Base-by-base conservation (phyloP, 1,140 invertebrate genomes). In the Bombus confusus region DNA sequence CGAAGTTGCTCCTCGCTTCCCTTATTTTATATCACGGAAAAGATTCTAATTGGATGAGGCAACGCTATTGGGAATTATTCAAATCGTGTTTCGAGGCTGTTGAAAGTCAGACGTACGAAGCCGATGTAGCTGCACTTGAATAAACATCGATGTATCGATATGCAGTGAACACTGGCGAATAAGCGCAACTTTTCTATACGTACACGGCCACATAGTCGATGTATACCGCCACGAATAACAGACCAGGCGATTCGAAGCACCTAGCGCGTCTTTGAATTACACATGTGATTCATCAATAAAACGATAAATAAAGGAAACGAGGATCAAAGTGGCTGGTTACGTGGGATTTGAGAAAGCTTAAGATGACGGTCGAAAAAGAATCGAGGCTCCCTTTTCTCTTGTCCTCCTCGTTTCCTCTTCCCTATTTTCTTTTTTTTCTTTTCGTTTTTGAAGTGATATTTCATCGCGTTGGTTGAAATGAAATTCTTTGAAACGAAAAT, bases 111-210 rank as follows among this genome's bases (percentile, higher is more conserved):
- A 80, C 75, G 79, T 72, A 57, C 59, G 83, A 37, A 28, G 87
- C 87, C 69, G 88, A 85, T 76, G 88, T 82, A 80, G 88, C 89
- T 87, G 83, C 89, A 90, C 81, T 90, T 90, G 89, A 90, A 85
- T 90, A 90, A 90, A 90, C 89, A 90, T 85, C 79, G 82, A 72
- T 62, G 85, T 73, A 77, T 73, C 88, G 88, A 85, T 80, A 75
- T 71, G 77, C 74, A 81, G 86, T 68, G 57, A 85, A 85, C 86
- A 78, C 78, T 57, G 69, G 39, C 79, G 75, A 86, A 83, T 64
- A 77, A 77, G 34, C 43, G 31, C 31, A 79, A 34, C 68, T 73
- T 77, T 71, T 73, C 57, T 75, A 57, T 25, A 74, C 87, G 62
- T 81, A 72, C 66, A 64, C 68, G 9, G 47, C 15, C 75, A 59